Evolutionary conservation across 2,113 vertebrate species (phyloP).

Genomic region (Oxyura jamaicensis): DNA sequence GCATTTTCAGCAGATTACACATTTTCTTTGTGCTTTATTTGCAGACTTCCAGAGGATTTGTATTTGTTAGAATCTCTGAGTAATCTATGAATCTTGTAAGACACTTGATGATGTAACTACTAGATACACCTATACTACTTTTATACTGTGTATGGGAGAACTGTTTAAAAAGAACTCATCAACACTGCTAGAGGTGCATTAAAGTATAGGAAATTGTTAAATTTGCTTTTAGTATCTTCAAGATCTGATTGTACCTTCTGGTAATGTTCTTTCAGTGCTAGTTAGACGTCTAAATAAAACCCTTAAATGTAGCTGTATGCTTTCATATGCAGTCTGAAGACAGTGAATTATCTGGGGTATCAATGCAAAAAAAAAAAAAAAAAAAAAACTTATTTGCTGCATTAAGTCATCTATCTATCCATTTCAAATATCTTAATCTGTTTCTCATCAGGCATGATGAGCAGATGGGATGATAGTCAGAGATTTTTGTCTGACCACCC

Average conservation of each 20-base stretch:
- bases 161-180: not conserved
- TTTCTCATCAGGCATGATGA: constrained; percentile 88
- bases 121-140: not conserved
- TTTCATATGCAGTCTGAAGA: not conserved
- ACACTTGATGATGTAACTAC: not conserved
- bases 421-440: not conserved
- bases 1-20: not conserved
- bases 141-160: not conserved
- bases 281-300: not conserved
- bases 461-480: constrained; percentile 97
- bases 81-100: not conserved
- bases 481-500: constrained; percentile 91
- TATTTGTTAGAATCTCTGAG: not conserved
- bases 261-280: not conserved
- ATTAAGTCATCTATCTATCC: not conserved
- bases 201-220: not conserved
- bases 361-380: not conserved
- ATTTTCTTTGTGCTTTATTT: not conserved
- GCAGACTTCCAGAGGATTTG: not conserved
- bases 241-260: not conserved
- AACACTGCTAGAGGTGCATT: not conserved
- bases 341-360: not conserved
- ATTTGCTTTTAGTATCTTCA: not conserved
- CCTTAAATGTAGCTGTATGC: not conserved
- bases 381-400: not conserved